phyloP scores from a whole-genome alignment of 2,113 vertebrate genomes.

The Brienomyrus brachyistius region DNA sequence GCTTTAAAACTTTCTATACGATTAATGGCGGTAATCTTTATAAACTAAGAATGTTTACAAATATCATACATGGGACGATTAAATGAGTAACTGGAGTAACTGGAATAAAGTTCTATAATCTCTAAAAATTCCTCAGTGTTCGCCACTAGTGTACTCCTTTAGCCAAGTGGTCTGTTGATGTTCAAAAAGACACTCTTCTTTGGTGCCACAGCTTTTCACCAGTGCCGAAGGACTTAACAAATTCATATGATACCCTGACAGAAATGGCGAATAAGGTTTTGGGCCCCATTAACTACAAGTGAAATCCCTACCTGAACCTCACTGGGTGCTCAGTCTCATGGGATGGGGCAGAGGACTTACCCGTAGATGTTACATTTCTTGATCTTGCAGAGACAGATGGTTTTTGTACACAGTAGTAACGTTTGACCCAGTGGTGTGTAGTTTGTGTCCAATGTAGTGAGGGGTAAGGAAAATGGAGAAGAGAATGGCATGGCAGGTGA shows the following conservation, averaged over 20 bases:
- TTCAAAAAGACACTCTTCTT: not conserved
- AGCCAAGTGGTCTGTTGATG: not conserved
- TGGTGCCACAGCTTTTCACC: not conserved
- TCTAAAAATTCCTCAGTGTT: not conserved
- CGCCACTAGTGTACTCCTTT: not conserved
- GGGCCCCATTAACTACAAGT: not conserved
- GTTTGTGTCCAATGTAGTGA: not conserved
- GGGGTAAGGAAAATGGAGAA: not conserved
- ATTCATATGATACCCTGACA: not conserved
- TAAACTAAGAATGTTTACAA: not conserved
- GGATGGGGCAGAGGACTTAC: not conserved
- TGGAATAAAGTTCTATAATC: not conserved
- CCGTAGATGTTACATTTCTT: too few relatives aligned
- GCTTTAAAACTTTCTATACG: too few relatives aligned
- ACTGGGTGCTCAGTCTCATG: too few relatives aligned
- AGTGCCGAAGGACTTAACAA: not conserved
- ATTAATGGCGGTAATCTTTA: not conserved
- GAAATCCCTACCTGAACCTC: not conserved
- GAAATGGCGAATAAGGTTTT: not conserved
- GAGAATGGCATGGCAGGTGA: not conserved
- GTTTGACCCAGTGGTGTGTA: not conserved
- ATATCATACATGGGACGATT: not conserved
- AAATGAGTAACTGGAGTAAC: not conserved
- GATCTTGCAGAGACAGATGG: not conserved
- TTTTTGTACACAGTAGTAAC: not conserved